Conservation (phyloP, 2,888 invertebrate genomes). For the Thalpophila matura region DNA sequence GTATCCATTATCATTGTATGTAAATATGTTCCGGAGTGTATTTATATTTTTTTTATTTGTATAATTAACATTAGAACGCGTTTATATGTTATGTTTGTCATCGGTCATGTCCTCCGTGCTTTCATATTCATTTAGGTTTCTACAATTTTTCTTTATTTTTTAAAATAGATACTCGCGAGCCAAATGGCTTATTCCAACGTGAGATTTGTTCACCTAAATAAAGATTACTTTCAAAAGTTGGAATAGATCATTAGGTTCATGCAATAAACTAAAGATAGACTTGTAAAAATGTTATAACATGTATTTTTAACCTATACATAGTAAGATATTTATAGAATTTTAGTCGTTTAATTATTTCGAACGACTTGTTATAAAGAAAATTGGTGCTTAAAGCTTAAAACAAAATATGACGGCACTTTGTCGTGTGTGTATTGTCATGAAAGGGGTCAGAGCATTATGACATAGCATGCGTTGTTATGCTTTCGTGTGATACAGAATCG, state of each 20-base stretch:
- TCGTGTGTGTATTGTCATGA: slow-evolving; percentile 88
- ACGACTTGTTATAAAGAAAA: slow-evolving; percentile 91
- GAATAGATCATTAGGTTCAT: slow-evolving; percentile 75
- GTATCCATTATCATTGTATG: slow-evolving; percentile 80
- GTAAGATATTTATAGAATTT: slow-evolving; percentile 91
- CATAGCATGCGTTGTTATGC: slow-evolving; percentile 91
- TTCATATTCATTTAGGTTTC: slow-evolving; percentile 76
- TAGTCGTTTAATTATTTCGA: slow-evolving; percentile 91
- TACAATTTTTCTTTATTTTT: slow-evolving; percentile 75
- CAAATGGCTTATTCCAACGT: slow-evolving; percentile 73
- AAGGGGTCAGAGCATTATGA: slow-evolving; percentile 86
- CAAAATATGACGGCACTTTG: slow-evolving; percentile 84
- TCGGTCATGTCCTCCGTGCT: slow-evolving; percentile 68
- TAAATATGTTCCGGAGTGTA: slow-evolving; percentile 87
- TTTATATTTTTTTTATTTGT: slow-evolving; percentile 74
- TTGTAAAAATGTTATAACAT: slow-evolving; percentile 91
- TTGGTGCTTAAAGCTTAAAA: slow-evolving; percentile 91
- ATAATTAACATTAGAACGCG: slow-evolving; percentile 75
- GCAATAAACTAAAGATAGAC: slow-evolving; percentile 86
- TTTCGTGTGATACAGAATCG: slow-evolving; percentile 75
- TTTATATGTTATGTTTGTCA: slow-evolving; percentile 73
- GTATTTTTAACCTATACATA: slow-evolving; percentile 91
- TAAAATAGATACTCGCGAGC: slow-evolving; percentile 70
- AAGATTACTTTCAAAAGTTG: slow-evolving; percentile 55
- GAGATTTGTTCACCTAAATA: slow-evolving; percentile 51